phyloP scores from a whole-genome alignment of 2,888 invertebrate genomes.

The Coleophora deauratella region DNA sequence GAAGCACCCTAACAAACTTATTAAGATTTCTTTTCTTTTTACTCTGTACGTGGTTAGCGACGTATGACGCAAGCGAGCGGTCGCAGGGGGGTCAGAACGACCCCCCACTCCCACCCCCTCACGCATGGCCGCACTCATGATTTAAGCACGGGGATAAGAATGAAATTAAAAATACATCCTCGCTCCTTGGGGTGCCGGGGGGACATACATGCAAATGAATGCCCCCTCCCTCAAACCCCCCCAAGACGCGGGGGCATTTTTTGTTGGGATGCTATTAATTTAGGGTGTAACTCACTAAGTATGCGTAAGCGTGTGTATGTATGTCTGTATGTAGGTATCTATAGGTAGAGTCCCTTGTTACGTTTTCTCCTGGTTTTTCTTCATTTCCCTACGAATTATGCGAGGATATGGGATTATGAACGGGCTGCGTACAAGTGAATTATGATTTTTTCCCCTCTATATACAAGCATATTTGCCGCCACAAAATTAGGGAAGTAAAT shows the following conservation, averaged over 20 bases:
- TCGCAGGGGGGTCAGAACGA: conserved; percentile 33
- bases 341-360: conserved; percentile 32
- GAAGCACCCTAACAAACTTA: conserved; percentile 71
- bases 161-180: conserved; percentile 75
- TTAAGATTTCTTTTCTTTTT: conserved; percentile 75
- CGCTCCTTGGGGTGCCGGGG: conserved; percentile 68
- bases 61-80: conserved; percentile 72
- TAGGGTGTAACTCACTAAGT: conserved; percentile 67
- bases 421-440: conserved; percentile 48
- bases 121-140: conserved; percentile 75
- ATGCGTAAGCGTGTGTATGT: conserved; percentile 7
- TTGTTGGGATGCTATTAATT: conserved; percentile 74
- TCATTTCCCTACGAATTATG: conserved; percentile 52
- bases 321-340: conserved; percentile 1
- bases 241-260: conserved; percentile 68
- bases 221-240: conserved; percentile 33
- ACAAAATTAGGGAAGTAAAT: too few relatives aligned
- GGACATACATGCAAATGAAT: conserved; percentile 73
- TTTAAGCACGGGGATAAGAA: conserved; percentile 74
- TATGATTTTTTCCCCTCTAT: conserved; percentile 23
- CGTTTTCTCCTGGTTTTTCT: conserved; percentile 47
- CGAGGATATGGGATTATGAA: conserved; percentile 59
- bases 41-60: conserved; percentile 72
- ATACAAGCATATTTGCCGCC: too few relatives aligned
- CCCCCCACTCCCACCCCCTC: conserved; percentile 46